Evolutionary conservation across 2,888 invertebrate genomes (phyloP), one percentile per base, ranked within the genome.

Genomic region (Napeogenes sylphis): DNA sequence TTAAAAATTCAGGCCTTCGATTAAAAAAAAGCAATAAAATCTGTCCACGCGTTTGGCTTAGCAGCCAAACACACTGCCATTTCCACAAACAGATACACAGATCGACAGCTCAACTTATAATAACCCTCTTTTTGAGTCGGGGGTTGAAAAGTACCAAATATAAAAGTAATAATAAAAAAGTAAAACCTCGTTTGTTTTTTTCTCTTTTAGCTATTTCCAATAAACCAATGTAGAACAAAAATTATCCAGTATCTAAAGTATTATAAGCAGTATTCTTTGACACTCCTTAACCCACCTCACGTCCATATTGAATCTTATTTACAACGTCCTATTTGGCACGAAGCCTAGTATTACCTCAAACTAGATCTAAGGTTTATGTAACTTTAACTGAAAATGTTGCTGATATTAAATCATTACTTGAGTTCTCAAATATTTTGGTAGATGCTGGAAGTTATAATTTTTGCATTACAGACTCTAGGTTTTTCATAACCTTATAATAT

Each of bases 381-480:
- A 66, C 65, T 61, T 66, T 62, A 62, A 55, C 57, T 62, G 60
- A 61, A 66, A 63, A 60, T 60, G 46, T 58, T 56, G 59, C 56
- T 69, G 60, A 66, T 63, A 56, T 45, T 65, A 54, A 53, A 54
- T 55, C 56, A 21, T 60, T 65, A 55, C 57, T 62, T 58, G 61
- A 51, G 63, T 61, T 62, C 58, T 55, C 62, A 57, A 33, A 57
- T 56, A 63, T 57, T 54, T 51, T 51, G 46, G 53, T 60, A 79
- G 82, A 83, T 84, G 84, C 78, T 77, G 71, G 77, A 78, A 81
- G 83, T 83, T 79, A 74, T 77, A 81, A 82, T 80, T 81, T n/a
- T 80, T 76, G 81, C 77, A 80, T 81, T 78, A 79, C 72, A 70
- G 67, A 33, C 45, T 68, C 77, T 70, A 14, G 45, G 58, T 62